These are phyloP conservation scores for Gobionotothen gibberifrons DNA, from an alignment of 2,797 vertebrate genomes.

Conservation along the genomic window DNA sequence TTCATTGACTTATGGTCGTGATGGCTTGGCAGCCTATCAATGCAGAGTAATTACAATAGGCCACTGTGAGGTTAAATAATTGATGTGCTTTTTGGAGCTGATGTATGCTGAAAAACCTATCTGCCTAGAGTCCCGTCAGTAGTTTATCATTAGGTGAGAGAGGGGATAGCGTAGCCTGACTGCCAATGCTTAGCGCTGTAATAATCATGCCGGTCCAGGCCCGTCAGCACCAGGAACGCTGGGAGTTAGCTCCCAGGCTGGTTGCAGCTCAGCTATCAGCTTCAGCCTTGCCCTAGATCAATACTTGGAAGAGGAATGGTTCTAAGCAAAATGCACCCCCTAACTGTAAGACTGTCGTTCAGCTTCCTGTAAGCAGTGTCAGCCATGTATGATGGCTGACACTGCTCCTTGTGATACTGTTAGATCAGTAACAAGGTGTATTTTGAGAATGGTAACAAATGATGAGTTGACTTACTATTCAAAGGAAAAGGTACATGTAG, in stretches of 20 bases:
- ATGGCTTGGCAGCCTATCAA: constrained; percentile 81
- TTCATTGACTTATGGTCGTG: constrained; percentile 80
- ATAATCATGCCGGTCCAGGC: constrained; percentile 77
- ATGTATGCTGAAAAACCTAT: constrained; percentile 82
- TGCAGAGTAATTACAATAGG: constrained; percentile 85
- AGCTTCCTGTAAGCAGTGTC: constrained; percentile 36
- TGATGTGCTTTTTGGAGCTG: constrained; percentile 83
- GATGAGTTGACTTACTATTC: background rate
- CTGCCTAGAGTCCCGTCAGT: constrained; percentile 75
- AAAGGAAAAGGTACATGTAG: background rate
- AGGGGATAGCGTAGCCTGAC: constrained; percentile 67
- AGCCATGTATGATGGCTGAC: constrained; percentile 12
- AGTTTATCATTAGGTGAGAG: constrained; percentile 80
- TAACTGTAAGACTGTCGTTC: constrained; percentile 50
- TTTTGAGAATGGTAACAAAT: constrained; percentile 13
- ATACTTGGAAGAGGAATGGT: constrained; percentile 70
- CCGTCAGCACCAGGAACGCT: constrained; percentile 69
- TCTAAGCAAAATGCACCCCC: constrained; percentile 58
- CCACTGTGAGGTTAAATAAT: constrained; percentile 82
- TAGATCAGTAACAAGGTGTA: constrained; percentile 3
- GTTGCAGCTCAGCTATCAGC: constrained; percentile 70
- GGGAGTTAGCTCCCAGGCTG: constrained; percentile 67
- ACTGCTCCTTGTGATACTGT: background rate
- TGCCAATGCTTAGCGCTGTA: constrained; percentile 77
- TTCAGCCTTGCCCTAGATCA: constrained; percentile 57